Conservation (phyloP, 2,113 vertebrate genomes). For the Numida meleagris region DNA sequence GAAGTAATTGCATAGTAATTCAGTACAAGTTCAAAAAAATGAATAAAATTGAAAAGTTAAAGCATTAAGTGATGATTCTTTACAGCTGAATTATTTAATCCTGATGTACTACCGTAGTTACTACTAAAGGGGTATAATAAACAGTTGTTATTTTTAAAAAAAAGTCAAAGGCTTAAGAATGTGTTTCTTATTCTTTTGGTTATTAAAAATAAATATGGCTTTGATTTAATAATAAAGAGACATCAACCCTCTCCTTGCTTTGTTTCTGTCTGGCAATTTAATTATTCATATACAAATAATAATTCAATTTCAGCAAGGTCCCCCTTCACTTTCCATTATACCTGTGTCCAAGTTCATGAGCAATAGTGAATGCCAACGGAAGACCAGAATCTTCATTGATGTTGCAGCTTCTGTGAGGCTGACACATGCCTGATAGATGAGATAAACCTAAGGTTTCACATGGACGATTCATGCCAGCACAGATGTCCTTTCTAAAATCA, state of each 20-base stretch:
- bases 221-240: background rate
- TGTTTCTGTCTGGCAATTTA: background rate
- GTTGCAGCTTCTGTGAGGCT: slow-evolving; percentile 95
- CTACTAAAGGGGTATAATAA: background rate
- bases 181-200: background rate
- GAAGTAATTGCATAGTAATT: background rate
- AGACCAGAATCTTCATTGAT: slow-evolving; percentile 98
- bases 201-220: background rate
- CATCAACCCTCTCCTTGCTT: background rate
- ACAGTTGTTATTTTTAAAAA: background rate
- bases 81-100: background rate
- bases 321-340: slow-evolving; percentile 47
- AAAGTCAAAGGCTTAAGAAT: background rate
- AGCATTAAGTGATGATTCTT: background rate
- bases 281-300: background rate
- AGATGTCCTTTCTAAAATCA: slow-evolving; percentile 91
- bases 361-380: slow-evolving; percentile 94
- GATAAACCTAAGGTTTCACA: slow-evolving; percentile 97
- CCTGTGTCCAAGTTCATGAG: slow-evolving; percentile 98
- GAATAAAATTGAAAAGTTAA: accelerated
- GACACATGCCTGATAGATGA: slow-evolving; percentile 97
- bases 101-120: background rate
- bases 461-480: slow-evolving; percentile 91
- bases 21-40: background rate
- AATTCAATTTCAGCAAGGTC: background rate